Evolutionary conservation across 1,140 invertebrate genomes (phyloP), one percentile per base, ranked within the genome.

Genomic region (Panagrolaimus sp.): DNA sequence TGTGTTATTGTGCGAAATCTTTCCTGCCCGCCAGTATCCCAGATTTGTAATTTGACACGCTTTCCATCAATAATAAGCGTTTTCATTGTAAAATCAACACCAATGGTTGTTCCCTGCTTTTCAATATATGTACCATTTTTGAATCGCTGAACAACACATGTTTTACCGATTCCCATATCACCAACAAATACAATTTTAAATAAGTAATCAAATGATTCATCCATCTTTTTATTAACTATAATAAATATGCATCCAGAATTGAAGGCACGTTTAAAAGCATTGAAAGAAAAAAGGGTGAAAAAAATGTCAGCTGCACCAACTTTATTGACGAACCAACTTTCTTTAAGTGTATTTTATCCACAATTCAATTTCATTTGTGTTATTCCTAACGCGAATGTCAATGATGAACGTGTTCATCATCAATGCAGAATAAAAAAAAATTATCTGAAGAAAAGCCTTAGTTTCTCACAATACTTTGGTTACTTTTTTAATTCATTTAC

Each of bases 81-180:
- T 88, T 95, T 95, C 92, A 95, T 95, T 68, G 91, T 93, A 85
- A 95, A 96, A 86, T 96, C 93, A 31, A 96, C 92, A 63, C 92
- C 92, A 78, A 96, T 95, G 27, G 93, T 95, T 81, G 91, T 93
- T 23, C 91, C 91, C 84, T 95, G 92, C 46, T 93, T 72, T 64
- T 95, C 92, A 68, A 93, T 89, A 82, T 92, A 96, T 71, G 90
- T 92, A 69, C 92, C 92, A 66, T 91, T 91, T 84, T 92, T 92
- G 84, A 96, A 92, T 70, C 92, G 88, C 84, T 94, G 46, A 62
- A 66, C 48, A 75, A 92, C 89, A 81, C 90, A 91, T 67, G 90
- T 91, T 85, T 91, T 91, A 47, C 90, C 90, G 5, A 90, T 89
- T 5, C 89, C 90, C 84, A 90, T 91, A 75, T 91, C 90, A 65